These are phyloP conservation scores for Hemicentrotus pulcherrimus DNA, from an alignment of 35 echinoderm and acorn worm genomes.

Conservation along the genomic window DNA sequence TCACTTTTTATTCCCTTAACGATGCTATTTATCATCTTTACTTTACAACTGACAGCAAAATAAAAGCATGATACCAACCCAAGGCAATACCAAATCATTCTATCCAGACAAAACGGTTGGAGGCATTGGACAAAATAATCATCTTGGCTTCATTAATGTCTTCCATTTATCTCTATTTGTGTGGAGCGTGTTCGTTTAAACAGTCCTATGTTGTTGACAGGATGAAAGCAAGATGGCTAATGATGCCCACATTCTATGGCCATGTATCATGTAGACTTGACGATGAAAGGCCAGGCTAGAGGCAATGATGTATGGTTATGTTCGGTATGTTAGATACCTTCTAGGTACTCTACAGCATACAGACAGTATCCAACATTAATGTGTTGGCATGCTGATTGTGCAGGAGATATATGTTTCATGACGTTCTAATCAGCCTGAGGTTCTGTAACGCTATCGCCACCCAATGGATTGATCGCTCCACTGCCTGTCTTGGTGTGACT, in stretches of 20 bases:
- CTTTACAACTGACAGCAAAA: neutral
- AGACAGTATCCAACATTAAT: neutral
- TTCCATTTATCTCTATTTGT: conserved; percentile 4
- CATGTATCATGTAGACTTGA: neutral
- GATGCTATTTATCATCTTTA: neutral
- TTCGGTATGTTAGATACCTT: neutral
- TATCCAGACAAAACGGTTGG: neutral
- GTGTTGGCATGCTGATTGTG: neutral
- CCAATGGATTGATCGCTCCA: neutral
- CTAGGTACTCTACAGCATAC: no score
- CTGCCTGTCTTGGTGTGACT: neutral
- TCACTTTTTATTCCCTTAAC: neutral
- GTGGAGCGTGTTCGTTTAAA: neutral
- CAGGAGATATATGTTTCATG: neutral
- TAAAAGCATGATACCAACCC: neutral
- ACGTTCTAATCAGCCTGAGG: neutral
- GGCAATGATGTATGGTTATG: neutral
- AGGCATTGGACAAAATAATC: neutral
- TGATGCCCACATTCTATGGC: neutral
- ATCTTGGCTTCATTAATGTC: neutral
- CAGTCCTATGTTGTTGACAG: neutral
- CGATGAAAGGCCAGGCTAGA: neutral
- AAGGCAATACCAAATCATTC: neutral
- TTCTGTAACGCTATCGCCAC: neutral
- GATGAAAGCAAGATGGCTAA: neutral